Evolutionary conservation across 2,797 vertebrate genomes (phyloP).

Genomic region (Tangara arthus): DNA sequence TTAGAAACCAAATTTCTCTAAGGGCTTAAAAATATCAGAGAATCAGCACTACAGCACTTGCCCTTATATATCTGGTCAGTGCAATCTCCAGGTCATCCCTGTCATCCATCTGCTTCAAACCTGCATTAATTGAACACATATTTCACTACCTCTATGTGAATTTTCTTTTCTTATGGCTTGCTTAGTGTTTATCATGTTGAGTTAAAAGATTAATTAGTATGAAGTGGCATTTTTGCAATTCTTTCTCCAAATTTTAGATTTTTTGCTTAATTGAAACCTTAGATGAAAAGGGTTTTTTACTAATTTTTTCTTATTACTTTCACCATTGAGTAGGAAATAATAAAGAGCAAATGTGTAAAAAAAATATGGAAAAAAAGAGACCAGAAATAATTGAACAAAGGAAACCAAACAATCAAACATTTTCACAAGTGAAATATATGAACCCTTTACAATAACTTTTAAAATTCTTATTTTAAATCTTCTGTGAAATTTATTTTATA

Average conservation of each 20-base stretch:
- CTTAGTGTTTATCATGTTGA: neutral
- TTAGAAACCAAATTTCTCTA: neutral
- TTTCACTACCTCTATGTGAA: neutral
- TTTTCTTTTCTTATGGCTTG: neutral
- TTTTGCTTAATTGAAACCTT: neutral
- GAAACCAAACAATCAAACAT: neutral
- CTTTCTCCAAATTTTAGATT: neutral
- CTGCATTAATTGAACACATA: neutral
- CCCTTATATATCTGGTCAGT: neutral
- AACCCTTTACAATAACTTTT: neutral
- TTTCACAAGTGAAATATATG: neutral
- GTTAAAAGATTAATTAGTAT: neutral
- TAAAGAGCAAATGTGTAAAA: neutral
- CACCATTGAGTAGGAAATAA: neutral
- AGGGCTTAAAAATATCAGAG: neutral
- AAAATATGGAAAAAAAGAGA: neutral
- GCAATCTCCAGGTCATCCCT: neutral
- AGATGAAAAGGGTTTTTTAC: neutral
- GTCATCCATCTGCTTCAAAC: neutral
- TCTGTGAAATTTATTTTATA: neutral
- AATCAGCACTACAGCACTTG: rapidly evolving
- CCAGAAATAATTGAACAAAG: neutral
- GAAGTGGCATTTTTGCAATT: neutral
- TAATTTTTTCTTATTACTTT: neutral
- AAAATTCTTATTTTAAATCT: neutral